A percentile compares a stretch with the other conserved stretches of the same genome.
Evolutionary conservation across 2,888 invertebrate species (phyloP).

Genomic region (Phengaris arion): DNA sequence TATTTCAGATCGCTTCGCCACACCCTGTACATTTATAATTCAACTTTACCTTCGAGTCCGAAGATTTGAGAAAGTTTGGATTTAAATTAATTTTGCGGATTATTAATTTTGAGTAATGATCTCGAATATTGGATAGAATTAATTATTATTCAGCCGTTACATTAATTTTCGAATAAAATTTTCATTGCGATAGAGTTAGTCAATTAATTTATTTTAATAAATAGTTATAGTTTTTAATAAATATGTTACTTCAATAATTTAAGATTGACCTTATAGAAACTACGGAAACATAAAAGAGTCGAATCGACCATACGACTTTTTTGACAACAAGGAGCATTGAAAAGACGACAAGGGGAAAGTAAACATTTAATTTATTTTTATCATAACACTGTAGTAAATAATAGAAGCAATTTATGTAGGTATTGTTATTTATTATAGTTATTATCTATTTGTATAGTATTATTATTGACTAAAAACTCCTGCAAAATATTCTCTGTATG

Average conservation of each 20-base stretch:
- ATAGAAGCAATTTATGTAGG: too few relatives aligned
- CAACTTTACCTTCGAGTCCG: constrained; percentile 50
- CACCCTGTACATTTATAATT: constrained; percentile 56
- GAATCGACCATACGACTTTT: neutral
- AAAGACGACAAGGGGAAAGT: too few relatives aligned
- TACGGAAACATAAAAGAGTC: too few relatives aligned
- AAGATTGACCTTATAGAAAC: neutral
- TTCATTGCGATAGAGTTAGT: neutral
- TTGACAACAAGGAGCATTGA: neutral
- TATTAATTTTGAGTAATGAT: constrained; percentile 75
- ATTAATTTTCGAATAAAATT: constrained; percentile 33
- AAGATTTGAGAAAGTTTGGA: constrained; percentile 65
- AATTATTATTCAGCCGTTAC: constrained; percentile 46
- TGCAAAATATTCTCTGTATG: neutral
- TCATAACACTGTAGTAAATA: too few relatives aligned
- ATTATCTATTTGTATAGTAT: neutral
- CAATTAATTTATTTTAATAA: constrained; percentile 1
- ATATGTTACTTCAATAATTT: neutral
- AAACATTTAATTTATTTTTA: too few relatives aligned
- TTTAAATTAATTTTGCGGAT: constrained; percentile 74
- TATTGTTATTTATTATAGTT: too few relatives aligned
- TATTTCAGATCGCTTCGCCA: constrained; percentile 47
- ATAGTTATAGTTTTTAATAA: neutral
- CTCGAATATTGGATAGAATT: constrained; percentile 52
- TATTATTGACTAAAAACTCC: neutral